These are phyloP conservation scores for Parazoanthus atlanticus DNA, from an alignment of 92 coral and sea anemone genomes.

Conservation along the genomic window DNA sequence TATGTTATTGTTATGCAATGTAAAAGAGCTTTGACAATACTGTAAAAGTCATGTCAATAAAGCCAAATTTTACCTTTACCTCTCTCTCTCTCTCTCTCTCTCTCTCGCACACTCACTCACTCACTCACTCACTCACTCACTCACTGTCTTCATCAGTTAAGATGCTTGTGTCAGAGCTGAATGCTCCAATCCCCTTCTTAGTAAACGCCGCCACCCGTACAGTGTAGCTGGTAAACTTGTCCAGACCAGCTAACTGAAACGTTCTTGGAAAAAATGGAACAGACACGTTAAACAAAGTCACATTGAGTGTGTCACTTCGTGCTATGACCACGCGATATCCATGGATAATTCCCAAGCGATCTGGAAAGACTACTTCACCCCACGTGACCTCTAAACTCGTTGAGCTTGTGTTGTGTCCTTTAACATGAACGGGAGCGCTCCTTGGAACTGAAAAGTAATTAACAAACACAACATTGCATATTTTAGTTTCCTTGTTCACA, in stretches of 20 bases:
- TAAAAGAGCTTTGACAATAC: no score
- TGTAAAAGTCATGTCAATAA: no score
- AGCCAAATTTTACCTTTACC: no score
- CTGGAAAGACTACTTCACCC: slow-evolving; percentile 64
- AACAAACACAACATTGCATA: not conserved
- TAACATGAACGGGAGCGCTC: slow-evolving; percentile 49
- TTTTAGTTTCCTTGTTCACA: not conserved
- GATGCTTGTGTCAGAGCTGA: slow-evolving; percentile 39
- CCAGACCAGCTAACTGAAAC: slow-evolving; percentile 41
- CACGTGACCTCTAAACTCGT: slow-evolving; percentile 70
- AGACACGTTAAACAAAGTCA: slow-evolving; percentile 13
- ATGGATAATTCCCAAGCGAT: slow-evolving; percentile 57
- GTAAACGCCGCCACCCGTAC: slow-evolving; percentile 59
- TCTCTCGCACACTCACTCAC: no score
- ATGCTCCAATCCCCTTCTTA: slow-evolving; percentile 48
- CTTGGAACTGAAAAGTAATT: slow-evolving; percentile 13
- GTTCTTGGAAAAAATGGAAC: slow-evolving; percentile 31
- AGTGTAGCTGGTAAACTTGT: slow-evolving; percentile 47
- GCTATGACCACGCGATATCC: slow-evolving; percentile 61
- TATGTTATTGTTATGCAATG: no score
- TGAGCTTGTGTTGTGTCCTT: slow-evolving; percentile 67
- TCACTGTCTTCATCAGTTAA: slow-evolving; percentile 39
- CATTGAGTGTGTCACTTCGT: not conserved
- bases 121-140: slow-evolving; percentile 8
- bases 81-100: no score